These are phyloP conservation scores for Sylvietta virens DNA, from an alignment of 2,113 vertebrate genomes.

Conservation along the genomic window DNA sequence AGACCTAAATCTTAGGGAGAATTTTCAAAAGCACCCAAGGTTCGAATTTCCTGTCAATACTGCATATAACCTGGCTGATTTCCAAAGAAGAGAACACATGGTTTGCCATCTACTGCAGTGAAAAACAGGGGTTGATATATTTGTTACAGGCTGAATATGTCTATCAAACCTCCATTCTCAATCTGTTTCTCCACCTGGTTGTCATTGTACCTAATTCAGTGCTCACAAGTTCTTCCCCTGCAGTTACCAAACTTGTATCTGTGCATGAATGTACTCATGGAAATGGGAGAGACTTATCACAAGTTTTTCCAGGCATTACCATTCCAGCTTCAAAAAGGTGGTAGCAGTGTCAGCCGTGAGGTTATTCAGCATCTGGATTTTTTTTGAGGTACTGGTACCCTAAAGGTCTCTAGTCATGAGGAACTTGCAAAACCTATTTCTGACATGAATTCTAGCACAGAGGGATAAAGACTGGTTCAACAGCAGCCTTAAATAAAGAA, in stretches of 20 bases:
- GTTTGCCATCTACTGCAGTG: background rate
- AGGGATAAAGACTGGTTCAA: background rate
- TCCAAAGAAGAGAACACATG: background rate
- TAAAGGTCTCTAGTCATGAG: background rate
- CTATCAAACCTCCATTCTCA: background rate
- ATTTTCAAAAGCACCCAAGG: background rate
- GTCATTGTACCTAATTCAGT: background rate
- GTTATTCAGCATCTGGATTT: background rate
- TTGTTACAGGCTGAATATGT: background rate
- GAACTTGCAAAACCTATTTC: constrained; percentile 11
- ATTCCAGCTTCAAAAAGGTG: background rate
- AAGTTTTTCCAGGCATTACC: background rate
- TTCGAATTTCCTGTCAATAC: background rate
- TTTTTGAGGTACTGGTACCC: background rate
- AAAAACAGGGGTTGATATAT: rapidly evolving
- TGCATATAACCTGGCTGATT: background rate
- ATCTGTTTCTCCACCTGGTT: background rate
- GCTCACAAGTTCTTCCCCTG: background rate
- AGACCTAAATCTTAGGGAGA: background rate
- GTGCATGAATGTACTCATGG: background rate
- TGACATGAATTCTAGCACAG: background rate
- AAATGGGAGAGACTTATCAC: background rate
- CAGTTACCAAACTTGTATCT: background rate
- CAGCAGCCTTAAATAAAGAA: constrained; percentile 17
- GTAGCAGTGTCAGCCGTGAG: background rate